These are phyloP conservation scores for Myotis daubentonii DNA, from an alignment of 2,797 vertebrate species.

Conservation along the genomic window DNA sequence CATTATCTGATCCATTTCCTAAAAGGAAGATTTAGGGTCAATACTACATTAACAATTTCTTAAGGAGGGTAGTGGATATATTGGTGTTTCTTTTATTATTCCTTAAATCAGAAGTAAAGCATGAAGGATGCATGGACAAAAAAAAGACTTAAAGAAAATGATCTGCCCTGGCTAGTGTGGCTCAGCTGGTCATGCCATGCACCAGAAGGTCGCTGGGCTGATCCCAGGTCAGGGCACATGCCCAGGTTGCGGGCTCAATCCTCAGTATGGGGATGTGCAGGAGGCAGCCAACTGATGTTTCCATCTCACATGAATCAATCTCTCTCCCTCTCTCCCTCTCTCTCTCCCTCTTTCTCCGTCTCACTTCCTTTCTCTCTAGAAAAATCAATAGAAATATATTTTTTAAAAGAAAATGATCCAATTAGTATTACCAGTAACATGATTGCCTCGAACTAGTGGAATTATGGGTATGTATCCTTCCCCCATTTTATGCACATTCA, in stretches of 20 bases:
- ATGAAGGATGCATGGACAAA: background rate
- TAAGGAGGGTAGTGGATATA: background rate
- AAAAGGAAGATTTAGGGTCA: constrained; percentile 66
- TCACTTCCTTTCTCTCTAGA: background rate
- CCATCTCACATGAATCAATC: background rate
- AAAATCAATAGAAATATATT: background rate
- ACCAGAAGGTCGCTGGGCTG: background rate
- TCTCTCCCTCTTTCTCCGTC: too few relatives aligned
- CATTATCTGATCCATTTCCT: constrained; percentile 98
- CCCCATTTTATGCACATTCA: background rate
- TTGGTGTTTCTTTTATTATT: background rate
- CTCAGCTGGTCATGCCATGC: background rate
- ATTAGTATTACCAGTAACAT: background rate
- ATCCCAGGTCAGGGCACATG: background rate
- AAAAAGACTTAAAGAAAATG: constrained; percentile 16
- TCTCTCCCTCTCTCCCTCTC: background rate
- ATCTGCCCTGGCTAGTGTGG: background rate
- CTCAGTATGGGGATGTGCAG: background rate
- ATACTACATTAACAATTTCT: constrained; percentile 51
- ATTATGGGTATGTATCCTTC: background rate
- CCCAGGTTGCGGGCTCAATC: background rate
- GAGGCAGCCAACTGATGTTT: background rate
- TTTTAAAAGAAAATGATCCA: constrained; percentile 8
- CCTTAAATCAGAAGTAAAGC: background rate
- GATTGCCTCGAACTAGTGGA: background rate